phyloP scores from a whole-genome alignment of 2,113 vertebrate genomes.

The Leucopsar rothschildi region DNA sequence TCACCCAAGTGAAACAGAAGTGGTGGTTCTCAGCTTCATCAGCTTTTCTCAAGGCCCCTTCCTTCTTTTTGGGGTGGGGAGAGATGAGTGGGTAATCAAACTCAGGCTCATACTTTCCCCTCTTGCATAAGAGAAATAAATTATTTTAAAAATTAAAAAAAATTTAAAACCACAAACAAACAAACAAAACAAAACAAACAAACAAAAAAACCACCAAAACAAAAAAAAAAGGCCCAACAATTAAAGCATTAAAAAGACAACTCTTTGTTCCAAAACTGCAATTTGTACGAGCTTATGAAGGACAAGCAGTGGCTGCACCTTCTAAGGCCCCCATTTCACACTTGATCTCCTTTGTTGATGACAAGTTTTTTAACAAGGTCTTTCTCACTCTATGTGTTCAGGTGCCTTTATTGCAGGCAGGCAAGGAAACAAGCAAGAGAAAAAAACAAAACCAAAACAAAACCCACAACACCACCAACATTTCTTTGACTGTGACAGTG shows the following conservation, averaged over 20 bases:
- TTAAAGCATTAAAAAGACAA: neutral
- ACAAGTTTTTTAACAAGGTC: neutral
- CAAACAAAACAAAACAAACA: no score
- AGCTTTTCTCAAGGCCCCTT: neutral
- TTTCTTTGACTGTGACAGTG: neutral
- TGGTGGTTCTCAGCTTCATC: neutral
- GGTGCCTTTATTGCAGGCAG: neutral
- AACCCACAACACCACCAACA: neutral
- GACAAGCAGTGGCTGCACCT: neutral
- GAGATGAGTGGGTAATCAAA: neutral
- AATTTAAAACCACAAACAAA: no score
- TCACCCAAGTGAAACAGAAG: neutral
- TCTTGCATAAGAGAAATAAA: neutral
- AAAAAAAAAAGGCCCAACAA: neutral
- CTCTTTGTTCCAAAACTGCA: neutral
- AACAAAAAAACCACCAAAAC: no score
- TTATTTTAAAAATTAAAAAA: neutral
- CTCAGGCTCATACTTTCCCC: neutral
- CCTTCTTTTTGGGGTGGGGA: neutral
- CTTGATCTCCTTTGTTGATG: neutral
- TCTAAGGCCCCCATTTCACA: neutral
- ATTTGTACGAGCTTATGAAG: neutral
- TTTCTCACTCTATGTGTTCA: neutral
- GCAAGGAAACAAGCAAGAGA: neutral
- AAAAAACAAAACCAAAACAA: neutral